Base-by-base conservation (phyloP, 2,113 vertebrate species). In the Crocuta crocuta region DNA sequence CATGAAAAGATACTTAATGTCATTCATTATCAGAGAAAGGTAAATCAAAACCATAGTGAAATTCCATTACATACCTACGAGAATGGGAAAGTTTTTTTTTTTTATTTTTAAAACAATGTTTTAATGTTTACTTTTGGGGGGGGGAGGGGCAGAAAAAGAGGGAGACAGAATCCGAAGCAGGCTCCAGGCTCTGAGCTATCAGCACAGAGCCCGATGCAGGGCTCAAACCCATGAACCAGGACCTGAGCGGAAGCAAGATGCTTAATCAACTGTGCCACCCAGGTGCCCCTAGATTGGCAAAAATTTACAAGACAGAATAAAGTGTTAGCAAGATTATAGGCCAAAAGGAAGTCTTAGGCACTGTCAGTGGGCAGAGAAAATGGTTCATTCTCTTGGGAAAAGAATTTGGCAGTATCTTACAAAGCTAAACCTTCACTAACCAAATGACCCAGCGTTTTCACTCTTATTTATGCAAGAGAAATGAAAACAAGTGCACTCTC, bases 11-110 rank as follows among this genome's bases (percentile, higher is more conserved):
- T 71, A 43, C 10, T 74, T 45, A 81, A 74, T 19, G 35, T 33
- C 31, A 66, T 33, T 33, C 31, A 71, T 33, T 63, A 82, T 39
- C 45, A 80, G 26, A 65, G 15, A 74, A 63, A 95, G n/a, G 10
- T 28, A 96, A 93, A 90, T 66, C 88, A 58, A 97, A 95, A 48
- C 53, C 58, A 73, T 1, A 88, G 19, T 21, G 65, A 94, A 13
- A 84, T 55, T 4, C 31, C 5, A 97, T 9, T 55, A 43, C 28
- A n/a, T 11, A 94, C 1, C 17, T 24, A 48, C 1, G 31, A 73
- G 15, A 88, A 95, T 10, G 43, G 21, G 21, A 91, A 81, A 58
- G 66, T 23, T 61, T 61, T 9, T 61, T 61, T 23, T 23, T 61
- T 24, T 24, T 2, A 21, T 53, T 58, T 21, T 58, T 7, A 48